A percentile compares a stretch with the other conserved stretches of the same genome.
These are phyloP conservation scores for Coreius guichenoti DNA, from an alignment of 2,797 vertebrate species.

Conservation along the genomic window DNA sequence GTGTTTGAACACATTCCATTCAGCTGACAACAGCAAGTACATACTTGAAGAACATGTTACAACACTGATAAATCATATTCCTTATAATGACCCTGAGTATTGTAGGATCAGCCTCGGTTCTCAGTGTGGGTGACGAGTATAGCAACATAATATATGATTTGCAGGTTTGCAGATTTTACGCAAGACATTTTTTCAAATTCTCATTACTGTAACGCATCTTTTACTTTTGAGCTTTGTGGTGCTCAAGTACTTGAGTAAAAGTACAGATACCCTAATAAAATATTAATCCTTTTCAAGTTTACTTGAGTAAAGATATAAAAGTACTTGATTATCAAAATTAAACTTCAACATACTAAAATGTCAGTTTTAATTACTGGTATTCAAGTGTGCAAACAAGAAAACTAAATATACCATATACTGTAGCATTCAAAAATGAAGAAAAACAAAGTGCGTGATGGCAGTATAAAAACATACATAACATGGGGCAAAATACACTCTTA, in stretches of 20 bases:
- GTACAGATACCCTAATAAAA: neutral
- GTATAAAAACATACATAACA: neutral
- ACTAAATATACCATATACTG: neutral
- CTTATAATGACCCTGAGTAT: neutral
- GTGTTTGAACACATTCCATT: slow-evolving; percentile 46
- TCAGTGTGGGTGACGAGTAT: neutral
- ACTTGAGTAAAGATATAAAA: neutral
- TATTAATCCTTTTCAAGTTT: neutral
- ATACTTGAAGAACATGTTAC: slow-evolving; percentile 32
- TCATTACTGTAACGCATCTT: neutral
- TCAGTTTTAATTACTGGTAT: neutral
- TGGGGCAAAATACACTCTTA: too few relatives aligned
- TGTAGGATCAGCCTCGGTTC: neutral
- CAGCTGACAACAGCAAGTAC: slow-evolving; percentile 8
- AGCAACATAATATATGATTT: neutral
- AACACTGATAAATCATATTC: slow-evolving; percentile 18
- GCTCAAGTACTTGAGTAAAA: neutral
- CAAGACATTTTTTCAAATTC: neutral
- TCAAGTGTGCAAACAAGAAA: neutral
- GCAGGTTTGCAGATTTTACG: too few relatives aligned
- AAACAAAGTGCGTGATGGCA: neutral
- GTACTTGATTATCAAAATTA: neutral
- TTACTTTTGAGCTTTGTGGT: neutral
- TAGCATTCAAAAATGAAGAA: neutral
- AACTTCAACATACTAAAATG: neutral